Base-by-base conservation (phyloP, 2,113 vertebrate species). In the Centropristis striata region DNA sequence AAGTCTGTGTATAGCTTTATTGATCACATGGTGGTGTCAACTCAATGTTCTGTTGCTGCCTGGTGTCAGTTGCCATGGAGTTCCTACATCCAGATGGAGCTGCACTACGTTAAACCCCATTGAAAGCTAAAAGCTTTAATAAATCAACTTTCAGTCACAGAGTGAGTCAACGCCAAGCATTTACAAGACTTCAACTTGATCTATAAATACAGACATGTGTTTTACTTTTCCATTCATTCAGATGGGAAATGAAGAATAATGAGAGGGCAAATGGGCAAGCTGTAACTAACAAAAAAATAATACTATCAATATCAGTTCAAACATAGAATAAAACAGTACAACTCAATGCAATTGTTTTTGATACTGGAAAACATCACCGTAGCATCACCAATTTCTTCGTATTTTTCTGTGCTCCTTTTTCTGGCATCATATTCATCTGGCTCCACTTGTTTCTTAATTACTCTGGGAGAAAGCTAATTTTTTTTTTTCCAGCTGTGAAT, bases 401-500 rank as follows among this genome's bases (percentile, higher is more conserved):
- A 15, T 13, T 42, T 71, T 5, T 15, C 23, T 50, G 13, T 51
- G 18, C 42, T 59, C 20, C 25, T 50, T 20, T 65, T 44, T 25
- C 25, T 66, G 51, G 69, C 51, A 50, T 50, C 23, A 9, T 18
- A 83, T 67, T 46, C 21, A 70, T 59, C 53, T 51, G 51, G 65
- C 27, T 59, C 41, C 25, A 75, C 21, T 75, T 66, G 21, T 59
- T 71, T 71, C 28, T 50, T 68, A 77, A 68, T 68, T 72, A 63
- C n/a, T 49, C 49, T 28, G 32, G n/a, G 27, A 70, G 55, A 27
- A 50, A 41, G 55, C 42, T n/a, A 20, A n/a, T n/a, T n/a, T 42
- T 50, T 7, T 16, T 68, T 4, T 23, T 50, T 68, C 47, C 61
- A 68, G 78, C 72, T 68, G 67, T 57, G 77, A 81, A 65, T 83